Conservation (phyloP, 2,888 invertebrate species). For the Drosophila macrospina region DNA sequence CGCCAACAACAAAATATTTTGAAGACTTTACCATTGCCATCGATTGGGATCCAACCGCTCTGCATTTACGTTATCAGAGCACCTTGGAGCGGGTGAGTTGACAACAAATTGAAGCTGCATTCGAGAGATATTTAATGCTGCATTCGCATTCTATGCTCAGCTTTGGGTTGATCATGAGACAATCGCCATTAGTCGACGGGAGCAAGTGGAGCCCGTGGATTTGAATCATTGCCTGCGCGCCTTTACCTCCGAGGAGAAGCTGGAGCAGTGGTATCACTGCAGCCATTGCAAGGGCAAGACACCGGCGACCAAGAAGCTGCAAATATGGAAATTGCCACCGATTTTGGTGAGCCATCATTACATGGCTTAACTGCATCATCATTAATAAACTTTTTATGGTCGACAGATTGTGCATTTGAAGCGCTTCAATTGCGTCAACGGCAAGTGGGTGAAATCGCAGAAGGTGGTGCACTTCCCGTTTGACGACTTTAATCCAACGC, state of each 20-base stretch:
- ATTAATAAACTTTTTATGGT: constrained; percentile 6
- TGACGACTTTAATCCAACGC: constrained; percentile 93
- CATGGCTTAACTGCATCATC: background rate
- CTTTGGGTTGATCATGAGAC: constrained; percentile 91
- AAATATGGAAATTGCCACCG: constrained; percentile 96
- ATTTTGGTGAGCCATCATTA: constrained; percentile 88
- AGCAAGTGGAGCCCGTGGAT: constrained; percentile 93
- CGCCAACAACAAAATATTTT: constrained; percentile 76
- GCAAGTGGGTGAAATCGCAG: constrained; percentile 97
- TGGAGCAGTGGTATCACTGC: constrained; percentile 95
- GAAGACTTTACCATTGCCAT: constrained; percentile 89
- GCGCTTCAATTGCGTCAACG: constrained; percentile 95
- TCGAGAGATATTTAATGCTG: background rate
- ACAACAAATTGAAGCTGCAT: background rate
- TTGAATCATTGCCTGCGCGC: constrained; percentile 93
- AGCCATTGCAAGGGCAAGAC: constrained; percentile 93
- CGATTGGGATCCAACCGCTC: constrained; percentile 97
- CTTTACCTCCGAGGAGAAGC: constrained; percentile 94
- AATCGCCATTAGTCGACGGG: constrained; percentile 89
- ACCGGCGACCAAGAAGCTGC: constrained; percentile 95
- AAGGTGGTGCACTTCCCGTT: constrained; percentile 96
- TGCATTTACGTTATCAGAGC: constrained; percentile 94
- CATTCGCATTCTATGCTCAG: constrained; percentile 83
- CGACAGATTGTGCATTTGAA: constrained; percentile 95
- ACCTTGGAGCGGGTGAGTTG: constrained; percentile 89